Evolutionary conservation across 2,113 vertebrate genomes (phyloP), one percentile per base, ranked within the genome.

Genomic region (Sturnira hondurensis): DNA sequence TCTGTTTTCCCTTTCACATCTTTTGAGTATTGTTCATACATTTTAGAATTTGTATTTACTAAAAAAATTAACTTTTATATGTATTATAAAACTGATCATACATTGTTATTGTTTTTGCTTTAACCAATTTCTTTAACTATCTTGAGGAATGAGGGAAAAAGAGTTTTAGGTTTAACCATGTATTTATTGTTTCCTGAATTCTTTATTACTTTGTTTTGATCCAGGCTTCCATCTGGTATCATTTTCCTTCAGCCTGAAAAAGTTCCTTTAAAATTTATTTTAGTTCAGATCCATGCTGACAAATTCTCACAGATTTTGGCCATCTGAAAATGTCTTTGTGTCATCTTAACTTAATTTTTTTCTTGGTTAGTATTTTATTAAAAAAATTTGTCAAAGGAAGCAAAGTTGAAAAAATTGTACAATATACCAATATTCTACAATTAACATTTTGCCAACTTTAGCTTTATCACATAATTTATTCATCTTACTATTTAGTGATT

Each of bases 241-340:
- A 58, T 85, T 85, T 93, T 90, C 26, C 28, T 91, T 61, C 41
- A 87, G 26, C 41, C n/a, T 71, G 36, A 71, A 96, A 91, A 91
- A 83, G 17, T 81, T 70, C 11, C 52, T 78, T 87, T 91, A 63
- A 78, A 61, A 65, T 76, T 61, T 92, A 22, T 54, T 86, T 76
- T 81, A 76, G 20, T 63, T 20, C 15, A 93, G 41, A 3, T 91
- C 63, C 33, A 84, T 67, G 63, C 38, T 61, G 24, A 74, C 56
- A 89, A 41, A 90, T 86, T 95, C n/a, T 89, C 9, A 91, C 28
- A 86, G 4, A 76, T 82, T 58, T 73, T 83, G 38, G 12, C 87
- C 65, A 43, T 77, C 33, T 65, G 47, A 84, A 92, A 93, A 84
- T 93, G 9, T 91, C 81, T 95, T 91, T 77, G 22, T 61, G 56